Conservation (phyloP, 2,113 vertebrate species). For the Nansenia antarctica region DNA sequence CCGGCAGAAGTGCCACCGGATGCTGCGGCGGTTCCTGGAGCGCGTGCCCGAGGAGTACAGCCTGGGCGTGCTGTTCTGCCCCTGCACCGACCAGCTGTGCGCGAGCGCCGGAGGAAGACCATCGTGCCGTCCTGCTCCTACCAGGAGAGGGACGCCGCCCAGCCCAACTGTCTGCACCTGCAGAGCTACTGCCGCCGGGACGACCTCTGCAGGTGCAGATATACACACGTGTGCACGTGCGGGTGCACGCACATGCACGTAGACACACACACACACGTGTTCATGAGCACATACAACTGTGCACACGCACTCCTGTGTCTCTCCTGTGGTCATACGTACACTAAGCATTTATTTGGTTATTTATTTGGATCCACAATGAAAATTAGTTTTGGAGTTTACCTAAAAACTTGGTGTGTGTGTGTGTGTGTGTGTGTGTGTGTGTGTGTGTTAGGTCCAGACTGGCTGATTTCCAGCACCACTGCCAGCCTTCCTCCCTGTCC, state of each 20-base stretch:
- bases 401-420: background rate
- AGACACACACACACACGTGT: background rate
- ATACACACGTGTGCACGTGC: background rate
- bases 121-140: slow-evolving; percentile 94
- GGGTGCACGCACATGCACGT: background rate
- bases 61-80: slow-evolving; percentile 89
- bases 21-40: slow-evolving; percentile 88
- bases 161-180: slow-evolving; percentile 87
- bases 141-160: slow-evolving; percentile 69
- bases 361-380: too few species aligned
- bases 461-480: slow-evolving; percentile 89
- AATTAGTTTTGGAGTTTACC: too few species aligned
- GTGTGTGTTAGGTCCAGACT: slow-evolving; percentile 83
- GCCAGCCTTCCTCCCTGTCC: slow-evolving; percentile 72
- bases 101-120: slow-evolving; percentile 89
- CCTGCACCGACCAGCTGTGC: slow-evolving; percentile 84
- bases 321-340: too few species aligned
- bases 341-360: too few species aligned
- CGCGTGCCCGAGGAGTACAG: slow-evolving; percentile 85
- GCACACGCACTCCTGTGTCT: too few species aligned
- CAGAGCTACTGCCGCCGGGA: slow-evolving; percentile 82
- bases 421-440: slow-evolving; percentile 45
- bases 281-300: background rate
- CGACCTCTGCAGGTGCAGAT: slow-evolving; percentile 87
- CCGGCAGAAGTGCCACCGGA: slow-evolving; percentile 82